A percentile compares a stretch with the other conserved stretches of the same genome.
Conservation (phyloP, 2,113 vertebrate species). For the Halichoerus grypus region DNA sequence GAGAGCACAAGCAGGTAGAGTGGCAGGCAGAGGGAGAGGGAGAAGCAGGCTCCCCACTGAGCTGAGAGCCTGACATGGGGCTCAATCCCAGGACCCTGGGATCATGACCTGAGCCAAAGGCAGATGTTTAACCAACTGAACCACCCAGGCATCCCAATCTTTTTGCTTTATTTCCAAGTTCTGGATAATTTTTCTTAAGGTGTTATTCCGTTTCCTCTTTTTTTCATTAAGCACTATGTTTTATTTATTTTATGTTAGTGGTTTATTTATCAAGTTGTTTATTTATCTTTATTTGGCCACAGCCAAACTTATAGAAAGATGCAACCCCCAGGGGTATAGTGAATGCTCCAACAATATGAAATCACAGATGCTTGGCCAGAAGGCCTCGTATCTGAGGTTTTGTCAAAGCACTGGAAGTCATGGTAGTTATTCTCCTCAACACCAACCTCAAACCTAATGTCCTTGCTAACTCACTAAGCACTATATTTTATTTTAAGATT, state of each 20-base stretch:
- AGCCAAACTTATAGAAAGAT: neutral
- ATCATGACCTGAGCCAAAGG: neutral
- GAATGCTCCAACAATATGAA: neutral
- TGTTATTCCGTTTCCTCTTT: neutral
- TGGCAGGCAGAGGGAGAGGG: no score
- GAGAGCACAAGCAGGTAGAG: neutral
- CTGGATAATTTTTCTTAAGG: neutral
- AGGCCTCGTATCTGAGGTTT: neutral
- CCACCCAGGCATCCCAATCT: neutral
- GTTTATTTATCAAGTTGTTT: neutral
- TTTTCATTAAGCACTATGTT: neutral
- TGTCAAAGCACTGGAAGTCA: neutral
- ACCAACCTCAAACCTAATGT: neutral
- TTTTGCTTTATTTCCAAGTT: neutral
- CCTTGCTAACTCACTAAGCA: neutral
- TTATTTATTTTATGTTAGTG: neutral
- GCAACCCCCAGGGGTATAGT: neutral
- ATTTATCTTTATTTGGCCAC: neutral
- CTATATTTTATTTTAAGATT: neutral
- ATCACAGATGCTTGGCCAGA: neutral
- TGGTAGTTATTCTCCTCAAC: neutral
- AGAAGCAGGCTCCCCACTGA: no score
- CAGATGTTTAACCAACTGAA: neutral
- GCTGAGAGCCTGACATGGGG: neutral
- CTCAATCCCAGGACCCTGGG: neutral